A percentile compares a stretch with the other conserved stretches of the same genome.
Conservation (phyloP, 2,113 vertebrate genomes). For the Delphinus delphis region DNA sequence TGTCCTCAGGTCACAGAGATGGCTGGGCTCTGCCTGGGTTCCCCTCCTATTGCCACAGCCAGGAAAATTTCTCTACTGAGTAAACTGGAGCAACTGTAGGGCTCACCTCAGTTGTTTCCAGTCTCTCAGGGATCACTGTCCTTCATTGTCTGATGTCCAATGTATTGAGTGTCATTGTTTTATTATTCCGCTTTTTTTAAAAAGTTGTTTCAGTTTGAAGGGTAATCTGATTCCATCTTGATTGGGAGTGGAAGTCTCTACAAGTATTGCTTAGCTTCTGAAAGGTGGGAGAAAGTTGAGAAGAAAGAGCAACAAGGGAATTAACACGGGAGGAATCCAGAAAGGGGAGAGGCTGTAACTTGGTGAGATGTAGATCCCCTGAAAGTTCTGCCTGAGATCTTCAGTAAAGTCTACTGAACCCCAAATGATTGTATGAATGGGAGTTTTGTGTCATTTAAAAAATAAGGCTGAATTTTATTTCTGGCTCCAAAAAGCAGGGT, state of each 20-base stretch:
- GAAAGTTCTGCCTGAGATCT: too few species aligned
- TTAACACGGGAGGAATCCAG: background rate
- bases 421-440: background rate
- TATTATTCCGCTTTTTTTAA: background rate
- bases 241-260: background rate
- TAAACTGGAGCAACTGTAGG: too few species aligned
- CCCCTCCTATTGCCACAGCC: too few species aligned
- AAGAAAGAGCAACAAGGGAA: background rate
- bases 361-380: background rate
- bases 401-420: background rate
- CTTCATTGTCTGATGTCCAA: too few species aligned
- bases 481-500: background rate
- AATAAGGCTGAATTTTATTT: background rate
- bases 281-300: background rate
- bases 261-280: background rate
- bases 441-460: background rate
- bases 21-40: background rate
- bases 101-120: background rate
- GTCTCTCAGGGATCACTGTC: background rate
- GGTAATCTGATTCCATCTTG: background rate
- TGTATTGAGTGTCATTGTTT: too few species aligned
- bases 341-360: background rate
- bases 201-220: background rate
- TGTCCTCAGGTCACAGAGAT: background rate
- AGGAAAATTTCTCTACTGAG: background rate